Evolutionary conservation across 2,888 invertebrate species (phyloP).

Genomic region (Ochlodes sylvanus): DNA sequence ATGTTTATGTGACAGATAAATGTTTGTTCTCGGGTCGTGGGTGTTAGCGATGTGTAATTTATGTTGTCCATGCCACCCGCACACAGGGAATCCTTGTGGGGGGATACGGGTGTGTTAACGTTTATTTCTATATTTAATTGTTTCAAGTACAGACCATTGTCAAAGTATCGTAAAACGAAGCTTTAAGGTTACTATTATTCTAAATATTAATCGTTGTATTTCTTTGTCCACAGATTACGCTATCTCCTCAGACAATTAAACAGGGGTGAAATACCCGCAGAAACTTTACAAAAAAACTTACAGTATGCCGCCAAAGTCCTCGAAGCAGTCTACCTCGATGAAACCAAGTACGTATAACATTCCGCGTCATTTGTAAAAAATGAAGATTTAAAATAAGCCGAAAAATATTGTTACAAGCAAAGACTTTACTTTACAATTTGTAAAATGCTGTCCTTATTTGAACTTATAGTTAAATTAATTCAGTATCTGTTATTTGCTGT

Average conservation of each 20-base stretch:
- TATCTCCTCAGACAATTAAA: constrained; percentile 95
- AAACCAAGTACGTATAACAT: constrained; percentile 92
- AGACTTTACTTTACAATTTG: neutral
- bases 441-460: neutral
- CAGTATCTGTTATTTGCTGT: neutral
- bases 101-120: too few relatives aligned
- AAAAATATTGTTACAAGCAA: neutral
- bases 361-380: neutral
- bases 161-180: too few relatives aligned
- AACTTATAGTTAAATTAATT: neutral
- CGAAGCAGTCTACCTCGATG: constrained; percentile 96
- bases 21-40: too few relatives aligned
- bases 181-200: too few relatives aligned
- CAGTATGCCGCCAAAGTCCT: constrained; percentile 97
- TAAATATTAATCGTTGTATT: constrained; percentile 29
- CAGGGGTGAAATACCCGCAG: constrained; percentile 94
- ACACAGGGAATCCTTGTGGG: too few relatives aligned
- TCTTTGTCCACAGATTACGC: constrained; percentile 90
- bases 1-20: too few relatives aligned
- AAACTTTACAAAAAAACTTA: constrained; percentile 95
- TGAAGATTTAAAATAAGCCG: neutral
- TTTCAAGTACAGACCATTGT: too few relatives aligned
- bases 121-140: too few relatives aligned
- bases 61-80: too few relatives aligned
- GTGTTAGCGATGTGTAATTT: too few relatives aligned